Conservation (phyloP, 2,888 invertebrate species). For the Sarcophaga variegata region DNA sequence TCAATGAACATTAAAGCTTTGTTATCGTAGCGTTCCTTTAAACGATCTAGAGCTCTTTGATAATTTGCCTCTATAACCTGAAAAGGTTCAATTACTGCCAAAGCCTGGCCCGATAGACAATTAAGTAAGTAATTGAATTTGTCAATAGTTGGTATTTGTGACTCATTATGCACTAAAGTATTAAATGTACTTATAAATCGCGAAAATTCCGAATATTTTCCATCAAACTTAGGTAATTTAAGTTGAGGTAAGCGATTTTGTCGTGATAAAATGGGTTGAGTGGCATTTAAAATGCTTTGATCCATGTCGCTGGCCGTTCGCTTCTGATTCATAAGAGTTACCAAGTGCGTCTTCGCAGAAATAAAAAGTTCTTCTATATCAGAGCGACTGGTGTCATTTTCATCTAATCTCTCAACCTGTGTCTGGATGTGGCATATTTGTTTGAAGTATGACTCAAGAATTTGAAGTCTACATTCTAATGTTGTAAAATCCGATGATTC, state of each 20-base stretch:
- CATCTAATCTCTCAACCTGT: constrained; percentile 50
- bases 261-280: not conserved
- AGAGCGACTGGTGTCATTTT: constrained; percentile 10
- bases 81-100: constrained; percentile 21
- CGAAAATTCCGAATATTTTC: constrained; percentile 31
- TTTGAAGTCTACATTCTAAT: constrained; percentile 54
- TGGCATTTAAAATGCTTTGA: constrained; percentile 39
- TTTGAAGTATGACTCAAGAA: constrained; percentile 57
- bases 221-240: constrained; percentile 34
- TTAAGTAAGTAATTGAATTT: constrained; percentile 32
- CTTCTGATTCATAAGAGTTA: constrained; percentile 28
- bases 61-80: constrained; percentile 26
- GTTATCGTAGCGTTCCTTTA: constrained; percentile 25
- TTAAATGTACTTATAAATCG: constrained; percentile 25
- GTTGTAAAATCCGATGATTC: constrained; percentile 35
- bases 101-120: constrained; percentile 27
- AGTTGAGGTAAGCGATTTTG: constrained; percentile 36
- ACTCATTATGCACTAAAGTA: constrained; percentile 27
- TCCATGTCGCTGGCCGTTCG: constrained; percentile 14
- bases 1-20: constrained; percentile 28
- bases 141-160: constrained; percentile 13
- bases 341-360: constrained; percentile 19
- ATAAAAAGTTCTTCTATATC: constrained; percentile 54
- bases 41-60: not conserved
- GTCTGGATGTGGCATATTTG: constrained; percentile 49